Base-by-base conservation (phyloP, 2,113 vertebrate genomes). In the Callospermophilus lateralis region DNA sequence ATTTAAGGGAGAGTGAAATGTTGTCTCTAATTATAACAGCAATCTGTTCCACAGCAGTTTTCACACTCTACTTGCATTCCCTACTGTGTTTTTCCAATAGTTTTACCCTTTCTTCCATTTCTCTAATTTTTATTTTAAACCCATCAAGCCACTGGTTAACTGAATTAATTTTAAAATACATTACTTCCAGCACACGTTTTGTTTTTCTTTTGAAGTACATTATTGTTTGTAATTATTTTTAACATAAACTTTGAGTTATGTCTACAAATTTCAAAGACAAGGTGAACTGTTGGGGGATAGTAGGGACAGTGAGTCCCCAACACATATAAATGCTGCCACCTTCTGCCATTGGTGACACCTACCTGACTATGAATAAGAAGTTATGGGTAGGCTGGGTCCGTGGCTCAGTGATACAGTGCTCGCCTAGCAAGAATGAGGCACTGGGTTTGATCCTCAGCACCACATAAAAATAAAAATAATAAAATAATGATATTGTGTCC, bases 1-100 rank as follows among this genome's bases (percentile, higher is more conserved):
- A 97, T 97, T 89, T 89, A 97, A 97, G 96, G n/a, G 95, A 91
- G 1, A 84, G 84, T 95, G 70, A 97, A 97, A 94, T 28, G 4
- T 28, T 97, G 63, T 84, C 91, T 65, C 32, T 93, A 78, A 97
- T 98, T 97, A 94, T 95, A 78, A 32, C 51, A 53, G 83, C 70
- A 97, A 79, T 96, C 86, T 95, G 72, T 34, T 94, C 93, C 53
- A 4, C 94, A 42, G 68, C 92, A 87, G 39, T 91, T 89, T 45
- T 94, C 51, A 94, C 95, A 97, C 90, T 95, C 68, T 74, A 17
- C 92, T 98, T 88, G 90, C 58, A 65, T 80, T 72, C 78, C 13
- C 51, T 5, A 2, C 92, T 97, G 85, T 37, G 19, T 84, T 98
- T 91, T 93, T 93, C 72, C 95, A 97, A 51, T 55, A 97, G 6